Percentiles rank a stretch among this genome's conserved stretches.
Evolutionary conservation across 2,113 vertebrate genomes (phyloP).

Genomic region (Murina feae): DNA sequence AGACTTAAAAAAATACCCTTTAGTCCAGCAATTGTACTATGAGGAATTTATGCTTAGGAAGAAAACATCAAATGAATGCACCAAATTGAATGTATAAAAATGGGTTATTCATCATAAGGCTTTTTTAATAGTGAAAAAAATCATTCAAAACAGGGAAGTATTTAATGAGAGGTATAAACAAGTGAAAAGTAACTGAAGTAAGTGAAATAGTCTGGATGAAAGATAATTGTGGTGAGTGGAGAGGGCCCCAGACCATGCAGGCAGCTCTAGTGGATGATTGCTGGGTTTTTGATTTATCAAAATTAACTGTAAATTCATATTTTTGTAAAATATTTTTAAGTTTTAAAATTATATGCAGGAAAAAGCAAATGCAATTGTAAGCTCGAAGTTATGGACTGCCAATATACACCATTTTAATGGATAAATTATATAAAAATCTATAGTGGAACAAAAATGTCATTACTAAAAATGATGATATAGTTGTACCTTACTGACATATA

Average conservation of each 20-base stretch:
- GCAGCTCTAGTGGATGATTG: background rate
- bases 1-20: background rate
- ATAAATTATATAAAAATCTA: background rate
- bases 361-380: background rate
- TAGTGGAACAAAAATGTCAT: background rate
- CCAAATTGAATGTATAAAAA: background rate
- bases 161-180: background rate
- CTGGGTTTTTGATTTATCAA: background rate
- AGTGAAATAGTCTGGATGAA: background rate
- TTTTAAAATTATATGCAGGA: background rate
- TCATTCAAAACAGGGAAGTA: background rate
- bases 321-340: background rate
- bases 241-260: background rate
- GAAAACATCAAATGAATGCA: background rate
- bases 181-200: background rate
- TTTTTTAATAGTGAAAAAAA: conserved; percentile 5
- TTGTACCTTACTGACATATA: background rate
- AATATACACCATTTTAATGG: background rate
- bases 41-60: background rate
- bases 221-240: background rate
- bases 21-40: background rate
- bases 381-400: background rate
- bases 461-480: background rate
- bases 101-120: background rate
- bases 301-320: background rate